phyloP scores from a whole-genome alignment of 2,113 vertebrate species.

The Trachemys scripta region DNA sequence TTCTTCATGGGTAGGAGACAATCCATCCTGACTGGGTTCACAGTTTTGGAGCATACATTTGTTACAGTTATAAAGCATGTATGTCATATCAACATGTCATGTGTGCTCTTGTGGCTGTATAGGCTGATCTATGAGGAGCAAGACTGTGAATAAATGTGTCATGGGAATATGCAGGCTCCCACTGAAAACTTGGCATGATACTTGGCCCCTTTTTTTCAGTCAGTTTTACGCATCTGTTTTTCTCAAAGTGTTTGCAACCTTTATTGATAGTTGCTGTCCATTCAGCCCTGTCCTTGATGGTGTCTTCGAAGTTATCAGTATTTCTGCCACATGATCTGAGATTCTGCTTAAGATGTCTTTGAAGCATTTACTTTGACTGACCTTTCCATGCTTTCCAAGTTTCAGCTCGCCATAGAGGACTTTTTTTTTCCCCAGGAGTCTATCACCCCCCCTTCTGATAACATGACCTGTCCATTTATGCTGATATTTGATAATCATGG shows the following conservation, averaged over 20 bases:
- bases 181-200: not conserved
- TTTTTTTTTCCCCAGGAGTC: accelerated
- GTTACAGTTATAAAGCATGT: not conserved
- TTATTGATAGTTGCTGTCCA: too few species aligned
- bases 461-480: not conserved
- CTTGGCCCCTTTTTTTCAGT: not conserved
- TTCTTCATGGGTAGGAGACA: not conserved
- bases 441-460: not conserved
- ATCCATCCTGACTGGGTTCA: not conserved
- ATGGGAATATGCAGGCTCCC: not conserved
- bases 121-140: not conserved
- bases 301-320: not conserved
- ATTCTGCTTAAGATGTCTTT: not conserved
- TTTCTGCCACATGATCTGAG: not conserved
- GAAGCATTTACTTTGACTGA: not conserved
- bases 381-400: not conserved
- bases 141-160: not conserved
- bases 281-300: too few species aligned
- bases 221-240: not conserved
- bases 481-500: too few species aligned
- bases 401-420: not conserved
- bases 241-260: not conserved
- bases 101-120: not conserved
- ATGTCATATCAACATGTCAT: not conserved
- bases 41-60: not conserved